Percentiles rank a stretch among this genome's conserved stretches.
Conservation (phyloP, 2,113 vertebrate genomes). For the Psephotus haematonotus region DNA sequence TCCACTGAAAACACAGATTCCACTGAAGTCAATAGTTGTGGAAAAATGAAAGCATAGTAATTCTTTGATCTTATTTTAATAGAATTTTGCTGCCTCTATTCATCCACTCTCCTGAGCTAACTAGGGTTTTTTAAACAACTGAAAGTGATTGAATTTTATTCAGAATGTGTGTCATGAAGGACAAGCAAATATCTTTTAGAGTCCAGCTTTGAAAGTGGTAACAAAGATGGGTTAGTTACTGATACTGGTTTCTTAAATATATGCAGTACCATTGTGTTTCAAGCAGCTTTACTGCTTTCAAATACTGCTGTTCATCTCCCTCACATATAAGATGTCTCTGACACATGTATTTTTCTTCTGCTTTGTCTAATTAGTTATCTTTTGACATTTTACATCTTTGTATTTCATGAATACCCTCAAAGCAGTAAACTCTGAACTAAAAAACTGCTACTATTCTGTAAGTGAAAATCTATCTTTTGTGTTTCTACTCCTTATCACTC, state of each 20-base stretch:
- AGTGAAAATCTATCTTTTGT: neutral
- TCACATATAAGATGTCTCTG: neutral
- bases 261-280: neutral
- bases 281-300: neutral
- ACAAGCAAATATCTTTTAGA: neutral
- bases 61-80: neutral
- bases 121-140: neutral
- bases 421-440: neutral
- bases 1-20: neutral
- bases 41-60: neutral
- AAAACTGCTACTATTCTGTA: neutral
- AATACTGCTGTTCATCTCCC: neutral
- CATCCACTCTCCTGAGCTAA: neutral
- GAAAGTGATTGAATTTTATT: neutral
- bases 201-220: neutral
- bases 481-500: neutral
- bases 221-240: neutral
- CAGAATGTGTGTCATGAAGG: rapidly evolving
- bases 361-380: neutral
- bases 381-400: neutral
- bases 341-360: neutral
- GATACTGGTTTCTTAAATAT: neutral
- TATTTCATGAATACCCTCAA: neutral
- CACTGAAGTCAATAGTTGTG: neutral
- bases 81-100: neutral